Evolutionary conservation across 2,888 invertebrate genomes (phyloP).

Genomic region (Xanthorhoe spadicearia): DNA sequence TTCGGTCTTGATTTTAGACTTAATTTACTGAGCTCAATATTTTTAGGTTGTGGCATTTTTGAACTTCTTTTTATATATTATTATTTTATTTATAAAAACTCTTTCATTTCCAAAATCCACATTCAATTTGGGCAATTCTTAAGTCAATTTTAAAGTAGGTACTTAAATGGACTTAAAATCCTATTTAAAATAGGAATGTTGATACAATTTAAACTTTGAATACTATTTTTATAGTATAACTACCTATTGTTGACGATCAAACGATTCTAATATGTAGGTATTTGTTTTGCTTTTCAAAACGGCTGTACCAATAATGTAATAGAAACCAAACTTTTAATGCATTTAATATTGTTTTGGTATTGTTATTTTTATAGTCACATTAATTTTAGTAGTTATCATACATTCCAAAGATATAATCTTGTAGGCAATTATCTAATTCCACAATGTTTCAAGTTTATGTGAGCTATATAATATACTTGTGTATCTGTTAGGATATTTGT

Average conservation of each 20-base stretch:
- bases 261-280: too few relatives aligned
- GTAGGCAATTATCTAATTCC: background rate
- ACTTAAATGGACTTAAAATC: background rate
- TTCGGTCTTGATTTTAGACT: background rate
- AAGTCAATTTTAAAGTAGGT: constrained; percentile 7
- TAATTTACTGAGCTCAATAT: constrained; percentile 15
- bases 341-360: too few relatives aligned
- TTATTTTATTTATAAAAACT: background rate
- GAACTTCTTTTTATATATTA: background rate
- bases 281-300: too few relatives aligned
- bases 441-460: background rate
- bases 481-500: background rate
- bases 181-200: constrained; percentile 9
- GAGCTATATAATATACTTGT: constrained; percentile 1
- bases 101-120: background rate
- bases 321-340: too few relatives aligned
- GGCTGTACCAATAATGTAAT: too few relatives aligned
- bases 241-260: too few relatives aligned
- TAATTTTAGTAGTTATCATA: constrained; percentile 12
- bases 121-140: constrained; percentile 1
- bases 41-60: constrained; percentile 20
- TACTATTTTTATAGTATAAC: background rate
- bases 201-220: background rate
- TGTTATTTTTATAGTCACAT: background rate
- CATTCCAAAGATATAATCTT: constrained; percentile 15